phyloP scores from a whole-genome alignment of 2,113 vertebrate species.

The Ifrita kowaldi region DNA sequence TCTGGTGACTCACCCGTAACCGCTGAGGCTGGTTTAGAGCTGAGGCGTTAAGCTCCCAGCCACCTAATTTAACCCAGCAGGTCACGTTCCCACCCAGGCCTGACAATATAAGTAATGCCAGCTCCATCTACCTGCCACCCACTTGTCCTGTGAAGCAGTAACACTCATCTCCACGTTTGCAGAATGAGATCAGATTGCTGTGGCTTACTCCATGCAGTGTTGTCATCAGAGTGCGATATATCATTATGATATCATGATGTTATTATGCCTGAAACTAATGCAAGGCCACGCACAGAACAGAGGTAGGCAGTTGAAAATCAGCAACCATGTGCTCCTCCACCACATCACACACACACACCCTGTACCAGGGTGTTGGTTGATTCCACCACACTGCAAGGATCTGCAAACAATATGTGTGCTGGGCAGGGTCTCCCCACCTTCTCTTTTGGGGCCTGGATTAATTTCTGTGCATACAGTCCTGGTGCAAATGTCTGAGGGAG shows the following conservation, averaged over 20 bases:
- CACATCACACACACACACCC: not conserved
- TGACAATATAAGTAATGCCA: not conserved
- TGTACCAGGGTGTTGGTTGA: not conserved
- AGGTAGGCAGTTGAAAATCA: not conserved
- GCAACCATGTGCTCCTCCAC: not conserved
- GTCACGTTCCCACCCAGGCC: constrained; percentile 44
- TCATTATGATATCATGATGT: constrained; percentile 33
- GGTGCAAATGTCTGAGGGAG: not conserved
- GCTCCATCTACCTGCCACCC: not conserved
- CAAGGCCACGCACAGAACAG: not conserved
- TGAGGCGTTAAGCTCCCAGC: constrained; percentile 17
- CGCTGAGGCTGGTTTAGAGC: constrained; percentile 3
- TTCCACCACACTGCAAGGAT: not conserved
- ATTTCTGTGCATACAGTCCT: not conserved
- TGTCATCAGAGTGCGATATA: not conserved
- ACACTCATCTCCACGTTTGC: not conserved
- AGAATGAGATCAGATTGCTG: constrained; percentile 50
- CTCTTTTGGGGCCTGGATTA: not conserved
- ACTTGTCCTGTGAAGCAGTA: constrained; percentile 7
- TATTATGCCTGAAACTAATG: constrained; percentile 12
- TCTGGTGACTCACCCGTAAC: not conserved
- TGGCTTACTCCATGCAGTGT: not conserved
- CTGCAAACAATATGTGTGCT: not conserved
- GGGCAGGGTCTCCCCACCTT: not conserved
- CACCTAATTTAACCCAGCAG: constrained; percentile 17